A percentile compares a stretch with the other conserved stretches of the same genome.
phyloP scores from a whole-genome alignment of 2,113 vertebrate genomes.

The Toxostoma redivivum region DNA sequence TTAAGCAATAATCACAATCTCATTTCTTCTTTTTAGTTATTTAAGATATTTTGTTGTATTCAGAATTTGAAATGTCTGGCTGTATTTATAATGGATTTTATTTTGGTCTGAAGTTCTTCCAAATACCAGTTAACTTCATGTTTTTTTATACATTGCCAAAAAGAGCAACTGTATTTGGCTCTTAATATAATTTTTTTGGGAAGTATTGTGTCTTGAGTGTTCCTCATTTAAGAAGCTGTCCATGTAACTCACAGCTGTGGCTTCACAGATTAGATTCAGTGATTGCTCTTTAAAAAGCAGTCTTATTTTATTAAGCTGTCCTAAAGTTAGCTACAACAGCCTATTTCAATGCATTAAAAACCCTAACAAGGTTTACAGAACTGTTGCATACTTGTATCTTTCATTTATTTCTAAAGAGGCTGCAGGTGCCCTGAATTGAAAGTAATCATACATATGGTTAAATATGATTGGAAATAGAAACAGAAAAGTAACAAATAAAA shows the following conservation, averaged over 20 bases:
- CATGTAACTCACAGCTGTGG: neutral
- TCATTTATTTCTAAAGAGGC: neutral
- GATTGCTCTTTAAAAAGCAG: neutral
- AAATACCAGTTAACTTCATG: neutral
- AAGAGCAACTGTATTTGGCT: neutral
- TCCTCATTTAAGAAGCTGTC: neutral
- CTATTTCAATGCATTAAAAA: neutral
- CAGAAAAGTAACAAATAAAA: neutral
- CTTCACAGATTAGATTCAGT: neutral
- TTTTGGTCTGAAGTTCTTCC: neutral
- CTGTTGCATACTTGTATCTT: neutral
- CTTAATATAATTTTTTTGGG: neutral
- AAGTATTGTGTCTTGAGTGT: neutral
- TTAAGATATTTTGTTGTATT: neutral
- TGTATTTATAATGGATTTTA: neutral
- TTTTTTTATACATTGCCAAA: neutral
- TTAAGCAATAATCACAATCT: neutral
- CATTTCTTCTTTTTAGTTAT: neutral
- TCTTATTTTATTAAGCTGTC: neutral
- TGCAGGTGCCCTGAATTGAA: neutral
- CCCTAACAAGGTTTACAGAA: neutral
- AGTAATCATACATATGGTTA: neutral
- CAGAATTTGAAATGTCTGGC: neutral
- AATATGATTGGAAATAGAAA: neutral
- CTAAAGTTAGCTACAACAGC: neutral